These are phyloP conservation scores for Paralichthys olivaceus DNA, from an alignment of 2,113 vertebrate genomes.

Conservation along the genomic window DNA sequence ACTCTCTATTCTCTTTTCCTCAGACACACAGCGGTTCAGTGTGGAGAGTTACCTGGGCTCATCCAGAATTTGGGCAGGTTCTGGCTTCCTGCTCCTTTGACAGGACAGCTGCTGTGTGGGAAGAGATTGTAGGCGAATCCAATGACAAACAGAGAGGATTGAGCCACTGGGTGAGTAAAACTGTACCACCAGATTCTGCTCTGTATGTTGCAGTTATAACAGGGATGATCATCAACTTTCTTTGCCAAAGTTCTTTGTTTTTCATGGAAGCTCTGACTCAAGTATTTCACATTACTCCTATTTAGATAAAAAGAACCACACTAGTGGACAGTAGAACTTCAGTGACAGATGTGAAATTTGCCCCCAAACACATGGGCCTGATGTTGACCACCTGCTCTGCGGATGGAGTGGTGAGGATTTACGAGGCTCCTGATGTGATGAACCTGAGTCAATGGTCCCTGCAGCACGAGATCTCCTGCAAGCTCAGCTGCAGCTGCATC, in stretches of 20 bases:
- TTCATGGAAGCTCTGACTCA: not conserved
- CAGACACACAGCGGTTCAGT: conserved; percentile 98
- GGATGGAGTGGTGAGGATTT: conserved; percentile 95
- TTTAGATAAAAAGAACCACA: conserved; percentile 97
- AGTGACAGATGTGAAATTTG: conserved; percentile 98
- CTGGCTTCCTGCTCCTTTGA: conserved; percentile 97
- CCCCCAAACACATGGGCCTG: conserved; percentile 98
- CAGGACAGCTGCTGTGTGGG: conserved; percentile 97
- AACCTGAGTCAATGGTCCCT: conserved; percentile 98
- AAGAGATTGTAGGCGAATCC: conserved; percentile 98
- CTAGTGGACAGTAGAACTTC: conserved; percentile 98
- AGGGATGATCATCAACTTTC: not conserved
- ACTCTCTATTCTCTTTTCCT: not conserved
- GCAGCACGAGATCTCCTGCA: conserved; percentile 97
- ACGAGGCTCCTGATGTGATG: conserved; percentile 98
- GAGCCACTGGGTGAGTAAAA: conserved; percentile 93
- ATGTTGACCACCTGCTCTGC: conserved; percentile 98
- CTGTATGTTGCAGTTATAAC: no score
- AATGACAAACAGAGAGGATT: conserved; percentile 97
- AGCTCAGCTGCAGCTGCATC: conserved; percentile 97
- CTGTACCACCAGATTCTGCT: not conserved
- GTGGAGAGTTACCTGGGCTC: conserved; percentile 98
- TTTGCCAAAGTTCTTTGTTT: not conserved
- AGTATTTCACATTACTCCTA: not conserved
- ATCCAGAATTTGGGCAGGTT: conserved; percentile 97